A percentile compares a stretch with the other conserved stretches of the same genome.
These are phyloP conservation scores for Erythrolamprus reginae DNA, from an alignment of 2,113 vertebrate species.

Conservation along the genomic window DNA sequence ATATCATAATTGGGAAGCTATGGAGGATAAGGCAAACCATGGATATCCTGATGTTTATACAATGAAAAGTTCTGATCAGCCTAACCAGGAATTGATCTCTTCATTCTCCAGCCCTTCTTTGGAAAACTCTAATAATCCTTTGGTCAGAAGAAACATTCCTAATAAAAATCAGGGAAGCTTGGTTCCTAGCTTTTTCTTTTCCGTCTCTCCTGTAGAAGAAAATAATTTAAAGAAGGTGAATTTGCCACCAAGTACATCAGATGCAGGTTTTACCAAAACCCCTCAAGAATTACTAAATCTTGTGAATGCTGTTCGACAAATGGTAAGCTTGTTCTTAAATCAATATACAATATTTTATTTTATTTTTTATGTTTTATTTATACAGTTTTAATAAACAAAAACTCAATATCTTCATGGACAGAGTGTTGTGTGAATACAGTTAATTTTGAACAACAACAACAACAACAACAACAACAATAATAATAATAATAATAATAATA, in stretches of 20 bases:
- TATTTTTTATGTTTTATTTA: neutral
- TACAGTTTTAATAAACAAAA: no score
- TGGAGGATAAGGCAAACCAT: neutral
- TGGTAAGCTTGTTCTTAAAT: conserved; percentile 15
- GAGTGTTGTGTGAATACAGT: no score
- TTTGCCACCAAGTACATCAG: neutral
- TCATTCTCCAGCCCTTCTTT: neutral
- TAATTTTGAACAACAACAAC: no score
- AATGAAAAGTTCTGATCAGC: neutral
- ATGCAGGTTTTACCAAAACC: neutral
- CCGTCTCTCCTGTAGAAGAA: neutral
- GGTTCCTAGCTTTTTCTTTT: neutral
- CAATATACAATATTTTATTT: neutral
- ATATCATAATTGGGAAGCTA: neutral
- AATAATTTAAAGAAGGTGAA: neutral
- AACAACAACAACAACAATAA: no score
- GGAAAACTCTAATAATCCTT: neutral
- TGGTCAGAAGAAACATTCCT: neutral
- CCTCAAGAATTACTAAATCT: conserved; percentile 2
- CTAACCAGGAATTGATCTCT: neutral
- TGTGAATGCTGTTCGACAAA: conserved; percentile 3
- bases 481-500: no score
- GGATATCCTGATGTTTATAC: neutral
- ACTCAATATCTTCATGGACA: no score
- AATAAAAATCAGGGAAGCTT: neutral